Evolutionary conservation across 30 jellyfish, hydroid and myxozoan genomes (phyloP).

Genomic region (Aurelia sp.): DNA sequence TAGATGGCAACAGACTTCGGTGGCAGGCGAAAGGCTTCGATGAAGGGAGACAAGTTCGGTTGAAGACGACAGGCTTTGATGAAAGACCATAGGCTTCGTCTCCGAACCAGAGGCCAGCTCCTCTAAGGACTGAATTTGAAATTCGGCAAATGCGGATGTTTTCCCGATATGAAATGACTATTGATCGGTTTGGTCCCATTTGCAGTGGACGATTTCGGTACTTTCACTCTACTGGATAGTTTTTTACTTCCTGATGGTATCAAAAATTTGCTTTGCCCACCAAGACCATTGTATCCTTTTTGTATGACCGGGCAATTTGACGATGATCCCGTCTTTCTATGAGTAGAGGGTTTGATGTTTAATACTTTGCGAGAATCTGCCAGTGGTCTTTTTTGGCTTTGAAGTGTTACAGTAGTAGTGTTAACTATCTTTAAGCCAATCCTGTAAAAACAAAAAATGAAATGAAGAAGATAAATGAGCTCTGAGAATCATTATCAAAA

Average conservation of each 20-base stretch:
- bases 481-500: too few species aligned
- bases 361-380: not conserved
- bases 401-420: slow-evolving; percentile 46
- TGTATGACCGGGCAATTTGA: slow-evolving; percentile 26
- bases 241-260: slow-evolving; percentile 33
- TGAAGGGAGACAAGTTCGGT: too few species aligned
- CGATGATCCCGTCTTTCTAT: not conserved
- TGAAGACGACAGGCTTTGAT: too few species aligned
- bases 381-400: slow-evolving; percentile 2
- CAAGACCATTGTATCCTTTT: slow-evolving; percentile 63
- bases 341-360: too few species aligned
- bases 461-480: too few species aligned
- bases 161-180: not conserved
- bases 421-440: slow-evolving; percentile 50
- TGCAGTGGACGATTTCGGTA: slow-evolving; percentile 29
- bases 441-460: slow-evolving; percentile 1
- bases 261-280: slow-evolving; percentile 47
- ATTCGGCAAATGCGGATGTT: slow-evolving; percentile 2
- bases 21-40: too few species aligned
- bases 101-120: too few species aligned
- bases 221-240: slow-evolving; percentile 28
- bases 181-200: not conserved
- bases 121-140: not conserved
- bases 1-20: too few species aligned
- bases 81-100: too few species aligned